Percentiles rank a stretch among this genome's conserved stretches.
These are phyloP conservation scores for Argyresthia goedartella DNA, from an alignment of 2,888 invertebrate species.

Conservation along the genomic window DNA sequence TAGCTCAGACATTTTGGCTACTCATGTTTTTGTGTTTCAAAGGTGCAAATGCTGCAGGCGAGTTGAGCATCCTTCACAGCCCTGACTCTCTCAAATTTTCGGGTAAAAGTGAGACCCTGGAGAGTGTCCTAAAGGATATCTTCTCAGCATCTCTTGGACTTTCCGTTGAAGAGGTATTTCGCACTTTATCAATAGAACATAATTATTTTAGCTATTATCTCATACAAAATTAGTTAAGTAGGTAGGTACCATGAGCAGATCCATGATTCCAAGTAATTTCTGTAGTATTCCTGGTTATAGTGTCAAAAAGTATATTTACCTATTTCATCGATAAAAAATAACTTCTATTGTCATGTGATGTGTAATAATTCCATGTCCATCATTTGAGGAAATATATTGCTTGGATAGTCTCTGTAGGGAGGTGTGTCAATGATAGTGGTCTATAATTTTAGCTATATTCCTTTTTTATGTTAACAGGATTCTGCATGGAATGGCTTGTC, in stretches of 20 bases:
- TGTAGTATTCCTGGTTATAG: neutral
- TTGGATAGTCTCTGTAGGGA: too few relatives aligned
- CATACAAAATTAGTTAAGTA: neutral
- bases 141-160: slow-evolving; percentile 80
- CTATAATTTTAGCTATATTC: too few relatives aligned
- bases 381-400: neutral
- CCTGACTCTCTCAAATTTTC: slow-evolving; percentile 78
- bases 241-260: neutral
- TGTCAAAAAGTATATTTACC: neutral
- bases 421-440: too few relatives aligned
- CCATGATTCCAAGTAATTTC: neutral
- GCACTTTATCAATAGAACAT: neutral
- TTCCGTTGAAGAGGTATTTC: slow-evolving; percentile 75
- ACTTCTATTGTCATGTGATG: neutral
- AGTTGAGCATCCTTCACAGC: slow-evolving; percentile 77
- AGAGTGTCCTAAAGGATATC: slow-evolving; percentile 78
- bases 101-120: slow-evolving; percentile 73
- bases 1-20: too few relatives aligned
- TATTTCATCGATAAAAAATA: neutral
- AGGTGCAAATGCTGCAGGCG: slow-evolving; percentile 72
- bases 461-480: slow-evolving; percentile 39
- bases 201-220: neutral
- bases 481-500: slow-evolving; percentile 78
- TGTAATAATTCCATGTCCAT: neutral
- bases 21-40: slow-evolving; percentile 15